These are phyloP conservation scores for Lutra lutra DNA, from an alignment of 2,797 vertebrate genomes.

Conservation along the genomic window DNA sequence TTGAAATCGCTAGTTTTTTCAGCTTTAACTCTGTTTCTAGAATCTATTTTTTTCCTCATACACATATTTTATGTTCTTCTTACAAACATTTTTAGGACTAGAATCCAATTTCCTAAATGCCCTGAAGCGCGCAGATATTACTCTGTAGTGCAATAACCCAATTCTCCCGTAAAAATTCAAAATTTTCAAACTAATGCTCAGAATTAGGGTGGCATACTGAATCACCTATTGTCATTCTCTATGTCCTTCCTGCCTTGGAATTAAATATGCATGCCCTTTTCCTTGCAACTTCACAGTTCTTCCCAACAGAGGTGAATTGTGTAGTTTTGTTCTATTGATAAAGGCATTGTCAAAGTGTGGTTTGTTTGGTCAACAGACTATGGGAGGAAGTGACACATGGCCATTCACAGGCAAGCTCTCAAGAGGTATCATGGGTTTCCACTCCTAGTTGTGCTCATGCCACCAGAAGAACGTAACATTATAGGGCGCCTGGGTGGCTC, in stretches of 20 bases:
- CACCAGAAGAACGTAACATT: neutral
- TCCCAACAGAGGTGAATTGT: neutral
- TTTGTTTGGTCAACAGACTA: neutral
- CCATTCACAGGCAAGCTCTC: neutral
- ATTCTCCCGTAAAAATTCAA: neutral
- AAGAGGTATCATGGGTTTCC: neutral
- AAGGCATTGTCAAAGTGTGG: neutral
- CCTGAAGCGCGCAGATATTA: neutral
- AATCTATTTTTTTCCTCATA: neutral
- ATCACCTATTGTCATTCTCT: neutral
- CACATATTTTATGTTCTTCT: constrained; percentile 7
- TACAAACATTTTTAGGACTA: neutral
- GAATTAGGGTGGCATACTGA: neutral
- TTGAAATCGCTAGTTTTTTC: neutral
- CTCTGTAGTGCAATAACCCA: neutral
- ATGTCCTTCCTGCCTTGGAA: neutral
- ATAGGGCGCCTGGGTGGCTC: too few species aligned
- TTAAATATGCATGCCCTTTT: neutral
- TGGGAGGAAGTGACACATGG: neutral
- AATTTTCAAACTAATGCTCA: neutral
- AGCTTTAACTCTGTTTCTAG: neutral
- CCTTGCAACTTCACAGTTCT: neutral
- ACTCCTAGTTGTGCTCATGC: neutral
- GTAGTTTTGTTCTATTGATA: neutral
- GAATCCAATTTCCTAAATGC: neutral